Evolutionary conservation across 2,888 invertebrate species (phyloP).

Genomic region (Plutella xylostella): DNA sequence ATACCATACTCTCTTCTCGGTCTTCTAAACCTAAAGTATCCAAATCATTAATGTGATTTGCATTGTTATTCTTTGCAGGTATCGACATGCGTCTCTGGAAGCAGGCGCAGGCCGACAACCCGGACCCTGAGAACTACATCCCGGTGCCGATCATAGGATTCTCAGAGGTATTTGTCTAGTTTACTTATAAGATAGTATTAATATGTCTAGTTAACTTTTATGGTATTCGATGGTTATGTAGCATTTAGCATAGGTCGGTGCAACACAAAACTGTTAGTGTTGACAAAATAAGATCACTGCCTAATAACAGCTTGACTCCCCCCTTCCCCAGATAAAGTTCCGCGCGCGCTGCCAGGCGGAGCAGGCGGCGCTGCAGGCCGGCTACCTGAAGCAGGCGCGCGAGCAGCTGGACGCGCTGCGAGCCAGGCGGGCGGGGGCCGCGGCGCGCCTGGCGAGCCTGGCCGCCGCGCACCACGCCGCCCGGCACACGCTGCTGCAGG

Average conservation of each 20-base stretch:
- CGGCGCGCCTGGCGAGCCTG: conserved; percentile 84
- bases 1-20: no score
- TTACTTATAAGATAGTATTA: no score
- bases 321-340: conserved; percentile 69
- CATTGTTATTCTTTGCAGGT: conserved; percentile 73
- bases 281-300: background rate
- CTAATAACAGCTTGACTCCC: background rate
- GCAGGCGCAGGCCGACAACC: conserved; percentile 96
- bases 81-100: conserved; percentile 95
- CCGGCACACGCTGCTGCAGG: conserved; percentile 86
- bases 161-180: conserved; percentile 72
- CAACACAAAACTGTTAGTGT: no score
- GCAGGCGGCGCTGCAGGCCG: conserved; percentile 85
- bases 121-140: conserved; percentile 88
- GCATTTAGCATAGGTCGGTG: no score
- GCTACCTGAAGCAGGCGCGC: conserved; percentile 82
- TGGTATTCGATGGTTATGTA: no score
- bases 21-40: no score
- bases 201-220: no score
- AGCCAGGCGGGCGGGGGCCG: conserved; percentile 83
- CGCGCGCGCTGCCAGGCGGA: conserved; percentile 87
- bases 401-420: conserved; percentile 83
- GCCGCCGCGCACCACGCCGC: conserved; percentile 84
- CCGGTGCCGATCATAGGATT: conserved; percentile 97
- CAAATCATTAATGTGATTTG: no score